phyloP scores from a whole-genome alignment of 2,888 invertebrate species.

The Hemithea aestivaria region DNA sequence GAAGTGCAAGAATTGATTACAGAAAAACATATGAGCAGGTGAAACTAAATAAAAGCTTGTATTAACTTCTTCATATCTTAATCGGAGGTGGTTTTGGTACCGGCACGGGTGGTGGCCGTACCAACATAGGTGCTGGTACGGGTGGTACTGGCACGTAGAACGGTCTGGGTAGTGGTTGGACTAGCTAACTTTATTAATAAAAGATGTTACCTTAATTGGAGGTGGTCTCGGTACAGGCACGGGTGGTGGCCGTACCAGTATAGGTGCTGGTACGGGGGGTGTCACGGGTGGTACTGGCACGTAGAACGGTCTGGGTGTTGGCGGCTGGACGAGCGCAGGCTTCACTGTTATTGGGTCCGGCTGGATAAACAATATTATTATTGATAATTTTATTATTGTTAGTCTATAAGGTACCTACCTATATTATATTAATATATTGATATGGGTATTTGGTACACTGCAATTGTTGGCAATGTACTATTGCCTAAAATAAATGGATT shows the following conservation, averaged over 20 bases:
- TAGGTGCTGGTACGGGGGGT: constrained; percentile 44
- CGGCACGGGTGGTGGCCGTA: constrained; percentile 47
- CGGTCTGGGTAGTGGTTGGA: constrained; percentile 46
- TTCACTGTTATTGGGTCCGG: constrained; percentile 47
- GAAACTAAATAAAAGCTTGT: too few relatives aligned
- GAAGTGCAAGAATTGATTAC: too few relatives aligned
- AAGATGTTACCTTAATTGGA: constrained; percentile 45
- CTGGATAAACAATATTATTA: too few relatives aligned
- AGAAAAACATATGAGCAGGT: too few relatives aligned
- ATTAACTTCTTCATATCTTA: too few relatives aligned
- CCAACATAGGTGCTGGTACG: constrained; percentile 6
- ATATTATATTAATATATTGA: too few relatives aligned
- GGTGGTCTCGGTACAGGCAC: constrained; percentile 42
- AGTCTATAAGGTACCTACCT: too few relatives aligned
- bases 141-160: constrained; percentile 50
- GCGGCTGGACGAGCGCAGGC: constrained; percentile 46
- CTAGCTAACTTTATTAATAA: constrained; percentile 14
- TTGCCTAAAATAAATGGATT: too few relatives aligned
- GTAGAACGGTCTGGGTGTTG: constrained; percentile 42
- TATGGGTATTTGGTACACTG: too few relatives aligned
- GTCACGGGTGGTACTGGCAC: constrained; percentile 48
- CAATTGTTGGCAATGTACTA: too few relatives aligned
- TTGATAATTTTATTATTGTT: too few relatives aligned
- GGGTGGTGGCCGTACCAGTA: constrained; percentile 50
- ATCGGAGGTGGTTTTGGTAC: constrained; percentile 46